Evolutionary conservation across 1,140 invertebrate species (phyloP).

Genomic region (Drepana arcuata): DNA sequence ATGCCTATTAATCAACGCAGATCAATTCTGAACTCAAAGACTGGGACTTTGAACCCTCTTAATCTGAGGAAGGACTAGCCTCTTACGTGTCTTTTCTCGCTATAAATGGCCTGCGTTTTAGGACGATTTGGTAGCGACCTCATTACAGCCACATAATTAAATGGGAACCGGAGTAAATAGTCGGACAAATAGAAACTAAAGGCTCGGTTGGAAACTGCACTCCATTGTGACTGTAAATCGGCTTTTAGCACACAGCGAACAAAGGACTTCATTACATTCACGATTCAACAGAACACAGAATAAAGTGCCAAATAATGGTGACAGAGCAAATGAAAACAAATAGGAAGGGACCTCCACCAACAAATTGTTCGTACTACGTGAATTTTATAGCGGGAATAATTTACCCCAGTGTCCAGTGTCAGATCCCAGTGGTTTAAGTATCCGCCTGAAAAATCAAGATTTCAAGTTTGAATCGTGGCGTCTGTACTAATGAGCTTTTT

Average conservation of each 20-base stretch:
- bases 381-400: conserved; percentile 23
- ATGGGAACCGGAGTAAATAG: neutral
- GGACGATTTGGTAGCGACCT: neutral
- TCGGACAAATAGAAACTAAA: neutral
- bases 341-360: conserved; percentile 23
- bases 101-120: too few species aligned
- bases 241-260: conserved; percentile 16
- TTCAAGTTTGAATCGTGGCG: too few species aligned
- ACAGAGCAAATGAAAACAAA: conserved; percentile 32
- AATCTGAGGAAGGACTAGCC: neutral
- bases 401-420: conserved; percentile 17
- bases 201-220: conserved; percentile 1
- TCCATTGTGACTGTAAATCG: conserved; percentile 6
- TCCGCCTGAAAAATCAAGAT: too few species aligned
- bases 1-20: too few species aligned
- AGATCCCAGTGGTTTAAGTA: conserved; percentile 13
- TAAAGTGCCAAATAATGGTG: conserved; percentile 30
- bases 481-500: conserved; percentile 3
- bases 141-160: neutral
- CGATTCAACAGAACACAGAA: conserved; percentile 17
- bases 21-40: neutral
- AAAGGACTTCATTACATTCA: conserved; percentile 28
- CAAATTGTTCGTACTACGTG: conserved; percentile 20
- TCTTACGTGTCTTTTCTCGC: too few species aligned
- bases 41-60: neutral